A percentile compares a stretch with the other conserved stretches of the same genome.
phyloP scores from a whole-genome alignment of 2,113 vertebrate genomes.

The Eudyptes chrysolophus region DNA sequence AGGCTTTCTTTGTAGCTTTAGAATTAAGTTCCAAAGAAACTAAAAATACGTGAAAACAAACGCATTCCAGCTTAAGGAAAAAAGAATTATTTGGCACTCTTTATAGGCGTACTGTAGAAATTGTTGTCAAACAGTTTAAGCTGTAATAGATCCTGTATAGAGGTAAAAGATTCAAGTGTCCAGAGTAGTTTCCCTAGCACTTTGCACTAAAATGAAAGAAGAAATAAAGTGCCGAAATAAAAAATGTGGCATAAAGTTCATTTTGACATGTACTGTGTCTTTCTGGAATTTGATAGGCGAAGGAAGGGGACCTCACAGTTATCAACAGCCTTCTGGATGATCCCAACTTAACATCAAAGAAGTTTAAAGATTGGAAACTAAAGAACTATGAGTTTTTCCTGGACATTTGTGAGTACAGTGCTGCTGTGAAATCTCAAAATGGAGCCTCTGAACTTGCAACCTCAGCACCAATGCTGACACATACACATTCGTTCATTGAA shows the following conservation, averaged over 20 bases:
- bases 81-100: neutral
- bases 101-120: neutral
- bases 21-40: neutral
- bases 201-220: neutral
- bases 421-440: constrained; percentile 73
- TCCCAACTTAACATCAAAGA: constrained; percentile 85
- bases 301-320: constrained; percentile 84
- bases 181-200: neutral
- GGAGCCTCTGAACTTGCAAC: constrained; percentile 83
- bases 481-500: constrained; percentile 92
- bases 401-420: constrained; percentile 89
- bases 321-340: constrained; percentile 87
- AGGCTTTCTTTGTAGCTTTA: neutral
- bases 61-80: neutral
- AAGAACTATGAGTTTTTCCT: constrained; percentile 89
- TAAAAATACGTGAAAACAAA: neutral
- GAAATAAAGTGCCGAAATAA: neutral
- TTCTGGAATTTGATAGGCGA: constrained; percentile 76
- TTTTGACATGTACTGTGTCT: neutral
- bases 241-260: neutral
- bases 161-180: neutral
- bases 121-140: neutral
- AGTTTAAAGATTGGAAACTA: constrained; percentile 89
- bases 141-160: neutral
- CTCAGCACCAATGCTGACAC: constrained; percentile 82